Percentiles rank a stretch among this genome's conserved stretches.
Conservation (phyloP, 2,113 vertebrate genomes). For the Esox niger region DNA sequence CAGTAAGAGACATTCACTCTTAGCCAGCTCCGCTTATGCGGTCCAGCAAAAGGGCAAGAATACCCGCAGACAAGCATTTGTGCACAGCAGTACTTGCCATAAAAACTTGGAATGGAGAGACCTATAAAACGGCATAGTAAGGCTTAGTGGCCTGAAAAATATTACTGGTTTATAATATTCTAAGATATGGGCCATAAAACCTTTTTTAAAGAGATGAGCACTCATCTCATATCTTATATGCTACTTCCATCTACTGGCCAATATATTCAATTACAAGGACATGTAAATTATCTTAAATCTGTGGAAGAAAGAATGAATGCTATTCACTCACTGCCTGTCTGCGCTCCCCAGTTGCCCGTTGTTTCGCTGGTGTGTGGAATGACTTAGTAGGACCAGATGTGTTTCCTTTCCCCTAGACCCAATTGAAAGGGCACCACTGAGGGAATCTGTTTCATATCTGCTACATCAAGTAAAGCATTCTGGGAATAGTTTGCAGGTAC, state of each 20-base stretch:
- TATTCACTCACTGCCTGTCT: slow-evolving; percentile 32
- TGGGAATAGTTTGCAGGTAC: too few species aligned
- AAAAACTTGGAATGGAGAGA: too few species aligned
- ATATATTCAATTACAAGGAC: neutral
- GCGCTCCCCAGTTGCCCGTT: neutral
- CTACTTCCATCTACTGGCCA: slow-evolving; percentile 55
- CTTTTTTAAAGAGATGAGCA: too few species aligned
- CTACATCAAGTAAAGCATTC: neutral
- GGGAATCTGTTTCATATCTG: slow-evolving; percentile 14
- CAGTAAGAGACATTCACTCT: too few species aligned
- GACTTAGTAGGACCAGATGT: neutral
- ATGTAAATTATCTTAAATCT: slow-evolving; percentile 1
- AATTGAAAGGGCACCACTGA: neutral
- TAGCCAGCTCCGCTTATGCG: too few species aligned
- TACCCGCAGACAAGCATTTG: too few species aligned
- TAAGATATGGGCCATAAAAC: too few species aligned
- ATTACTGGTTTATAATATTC: too few species aligned
- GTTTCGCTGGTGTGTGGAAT: neutral
- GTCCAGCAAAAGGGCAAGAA: too few species aligned
- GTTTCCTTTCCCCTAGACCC: slow-evolving; percentile 14
- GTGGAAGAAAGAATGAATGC: neutral
- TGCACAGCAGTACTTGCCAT: too few species aligned
- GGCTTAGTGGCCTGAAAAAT: too few species aligned
- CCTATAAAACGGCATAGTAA: too few species aligned
- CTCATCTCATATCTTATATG: slow-evolving; percentile 4